A percentile compares a stretch with the other conserved stretches of the same genome.
These are phyloP conservation scores for Gymnothorax javanicus DNA, from an alignment of 2,797 vertebrate genomes.

Conservation along the genomic window DNA sequence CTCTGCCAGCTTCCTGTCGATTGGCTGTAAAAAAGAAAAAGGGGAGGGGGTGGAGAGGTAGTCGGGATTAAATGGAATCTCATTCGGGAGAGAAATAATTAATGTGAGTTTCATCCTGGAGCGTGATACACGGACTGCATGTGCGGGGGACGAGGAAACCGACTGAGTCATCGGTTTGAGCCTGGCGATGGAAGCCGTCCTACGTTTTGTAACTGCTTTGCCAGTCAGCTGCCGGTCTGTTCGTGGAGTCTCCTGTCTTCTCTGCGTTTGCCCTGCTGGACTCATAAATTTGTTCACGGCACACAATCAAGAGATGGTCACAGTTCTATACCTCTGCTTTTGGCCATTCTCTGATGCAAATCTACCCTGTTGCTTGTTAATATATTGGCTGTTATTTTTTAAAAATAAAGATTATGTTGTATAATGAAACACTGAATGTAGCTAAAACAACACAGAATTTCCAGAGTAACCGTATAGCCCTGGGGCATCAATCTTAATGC, in stretches of 20 bases:
- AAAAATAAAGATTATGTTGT: not conserved
- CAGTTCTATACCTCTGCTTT: not conserved
- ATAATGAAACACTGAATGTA: not conserved
- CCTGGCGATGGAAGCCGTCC: not conserved
- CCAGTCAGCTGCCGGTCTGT: not conserved
- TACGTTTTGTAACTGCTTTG: not conserved
- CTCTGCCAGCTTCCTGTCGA: conserved; percentile 53
- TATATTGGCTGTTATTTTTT: not conserved
- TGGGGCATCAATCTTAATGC: not conserved
- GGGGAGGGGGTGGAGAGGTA: conserved; percentile 31
- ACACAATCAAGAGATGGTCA: not conserved
- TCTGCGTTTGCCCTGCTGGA: not conserved
- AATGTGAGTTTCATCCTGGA: conserved; percentile 60
- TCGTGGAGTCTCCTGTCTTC: not conserved
- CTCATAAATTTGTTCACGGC: not conserved
- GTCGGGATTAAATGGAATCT: conserved; percentile 51
- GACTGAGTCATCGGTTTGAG: not conserved
- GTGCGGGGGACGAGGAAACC: conserved; percentile 41
- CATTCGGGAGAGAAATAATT: conserved; percentile 52
- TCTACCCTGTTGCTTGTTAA: not conserved
- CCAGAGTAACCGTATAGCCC: not conserved
- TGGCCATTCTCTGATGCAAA: not conserved
- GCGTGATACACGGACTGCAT: conserved; percentile 36
- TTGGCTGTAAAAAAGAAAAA: conserved; percentile 55
- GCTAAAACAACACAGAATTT: not conserved